Evolutionary conservation across 2,888 invertebrate species (phyloP).

Genomic region (Lepidonotus clava): DNA sequence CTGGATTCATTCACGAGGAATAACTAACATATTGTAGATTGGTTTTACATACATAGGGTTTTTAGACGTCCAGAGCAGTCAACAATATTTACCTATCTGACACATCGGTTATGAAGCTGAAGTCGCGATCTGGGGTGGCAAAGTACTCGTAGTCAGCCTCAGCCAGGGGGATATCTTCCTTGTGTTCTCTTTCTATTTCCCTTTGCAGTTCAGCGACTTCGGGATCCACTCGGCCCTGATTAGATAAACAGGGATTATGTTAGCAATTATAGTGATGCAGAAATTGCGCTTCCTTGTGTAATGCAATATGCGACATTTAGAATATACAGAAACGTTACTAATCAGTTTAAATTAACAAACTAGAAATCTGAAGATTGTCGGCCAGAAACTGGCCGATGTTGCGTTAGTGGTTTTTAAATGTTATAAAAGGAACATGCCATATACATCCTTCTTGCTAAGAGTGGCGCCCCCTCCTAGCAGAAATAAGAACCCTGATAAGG

Average conservation of each 20-base stretch:
- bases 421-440: too few species aligned
- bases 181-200: constrained; percentile 8
- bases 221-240: constrained; percentile 25
- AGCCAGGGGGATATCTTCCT: constrained; percentile 65
- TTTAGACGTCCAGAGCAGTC: too few species aligned
- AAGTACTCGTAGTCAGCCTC: constrained; percentile 70
- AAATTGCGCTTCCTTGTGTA: neutral
- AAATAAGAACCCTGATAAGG: too few species aligned
- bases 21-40: too few species aligned
- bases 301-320: neutral
- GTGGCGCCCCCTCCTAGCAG: too few species aligned
- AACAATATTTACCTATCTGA: constrained; percentile 58
- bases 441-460: too few species aligned
- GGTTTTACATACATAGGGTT: too few species aligned
- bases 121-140: constrained; percentile 63
- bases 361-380: too few species aligned
- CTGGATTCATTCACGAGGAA: too few species aligned
- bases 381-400: too few species aligned
- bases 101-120: constrained; percentile 63
- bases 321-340: neutral
- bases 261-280: neutral
- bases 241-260: neutral
- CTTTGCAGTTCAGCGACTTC: constrained; percentile 52
- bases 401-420: too few species aligned
- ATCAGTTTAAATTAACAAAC: neutral